Evolutionary conservation across 1,140 invertebrate species (phyloP), one percentile per base, ranked within the genome.

Genomic region (Tribolium castaneum): DNA sequence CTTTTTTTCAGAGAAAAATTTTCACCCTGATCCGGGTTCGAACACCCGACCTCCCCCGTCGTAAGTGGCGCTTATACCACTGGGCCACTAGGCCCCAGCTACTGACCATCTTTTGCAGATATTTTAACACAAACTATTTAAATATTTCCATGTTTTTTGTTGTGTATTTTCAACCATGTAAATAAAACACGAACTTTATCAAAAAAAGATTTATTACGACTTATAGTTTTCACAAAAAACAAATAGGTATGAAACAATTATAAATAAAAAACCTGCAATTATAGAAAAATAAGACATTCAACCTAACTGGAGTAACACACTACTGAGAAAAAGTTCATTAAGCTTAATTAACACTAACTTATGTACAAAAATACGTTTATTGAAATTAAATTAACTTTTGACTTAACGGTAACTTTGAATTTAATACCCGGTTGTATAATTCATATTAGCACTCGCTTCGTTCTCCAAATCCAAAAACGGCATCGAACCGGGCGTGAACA

Each of bases 401-500:
- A 45, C 5, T 5, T 30, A 6, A 30, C 25, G 25, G 25, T 30
- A 30, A 30, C 25, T 30, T 30, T 30, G 0, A 30, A 30, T 30
- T 30, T 4, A 30, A 30, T 30, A 62, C 16, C 56, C 56, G 25
- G 56, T 34, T 25, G 56, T 9, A 59, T 75, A 75, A 19, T 56
- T 52, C 13, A 76, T 25, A 62, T 34, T 66, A 22, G 78, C 71
- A 75, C 76, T 79, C 35, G 77, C 77, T 66, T 83, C 83, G 39
- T 78, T 80, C 59, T 83, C 83, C 22, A 84, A 77, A 62, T 84
- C 82, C 35, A 84, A 54, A 72, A 77, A 84, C 1, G 82, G 82
- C 82, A 84, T 83, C 54, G 59, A 74, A 19, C 59, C 52, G 1
- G 75, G 50, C 12, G 45, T 50, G 30, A 70, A 75, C 9, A 72